Evolutionary conservation across 2,113 vertebrate species (phyloP), one percentile per base, ranked within the genome.

Genomic region (Gymnarchus niloticus): DNA sequence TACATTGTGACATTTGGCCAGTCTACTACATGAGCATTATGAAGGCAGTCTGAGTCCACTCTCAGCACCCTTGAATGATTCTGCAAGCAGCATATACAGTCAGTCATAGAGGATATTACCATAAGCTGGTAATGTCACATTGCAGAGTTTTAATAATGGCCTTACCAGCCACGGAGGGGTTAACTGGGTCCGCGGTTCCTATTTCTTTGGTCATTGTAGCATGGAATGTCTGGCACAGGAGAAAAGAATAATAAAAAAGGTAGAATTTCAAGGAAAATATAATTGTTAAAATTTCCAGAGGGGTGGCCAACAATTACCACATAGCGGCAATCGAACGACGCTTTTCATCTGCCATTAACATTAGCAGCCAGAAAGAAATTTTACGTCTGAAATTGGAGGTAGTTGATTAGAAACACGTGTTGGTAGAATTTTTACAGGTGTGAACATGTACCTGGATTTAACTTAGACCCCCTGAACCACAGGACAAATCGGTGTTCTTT

Each of bases 401-500:
- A 82, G 28, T 51, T 82, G 80, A 82, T 82, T 28, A 14, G 49
- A 81, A 52, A 81, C 78, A 81, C 49, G 23, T 81, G 80, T 73
- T n/a, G 33, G 80, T 19, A 54, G 51, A 54, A 37, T 54, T 48
- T 54, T 52, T 82, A 54, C 51, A 82, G 80, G 48, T 82, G 80
- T 54, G 49, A 82, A 54, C 51, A 54, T 54, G 51, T 82, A 12
- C 49, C 51, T 54, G 37, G n/a, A 54, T 82, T 82, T 33, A 82
- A 6, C 33, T 41, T 78, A 10, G 21, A 1, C 44, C 21, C 46
- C 19, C 44, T n/a, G 76, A 23, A 48, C 19, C 7, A 48, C 23
- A 78, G 76, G 76, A 48, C 41, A 48, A 10, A n/a, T 37, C 37
- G 41, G 76, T 7, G n/a, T 78, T n/a, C n/a, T 78, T 78, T 78